Base-by-base conservation (phyloP, 2,113 vertebrate species). In the Larimichthys crocea region DNA sequence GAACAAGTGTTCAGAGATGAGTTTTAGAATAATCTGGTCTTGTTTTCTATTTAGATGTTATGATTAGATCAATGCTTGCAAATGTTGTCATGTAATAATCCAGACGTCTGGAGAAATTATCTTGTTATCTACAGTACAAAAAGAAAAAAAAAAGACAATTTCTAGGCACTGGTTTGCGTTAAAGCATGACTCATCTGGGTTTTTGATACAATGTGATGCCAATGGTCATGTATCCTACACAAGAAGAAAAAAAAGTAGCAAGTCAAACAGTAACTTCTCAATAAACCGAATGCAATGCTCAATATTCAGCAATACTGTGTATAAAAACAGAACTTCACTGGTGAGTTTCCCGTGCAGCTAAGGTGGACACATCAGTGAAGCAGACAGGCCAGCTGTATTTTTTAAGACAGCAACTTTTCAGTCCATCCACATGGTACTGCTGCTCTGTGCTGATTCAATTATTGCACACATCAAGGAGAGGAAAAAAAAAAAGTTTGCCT, bases 241-340 rank as follows among this genome's bases (percentile, higher is more conserved):
- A 19, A 61, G 44, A 57, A 79, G 74, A 67, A 42, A 70, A 67
- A 42, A 79, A 70, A 70, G 76, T 84, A 91, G 69, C 85, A 92
- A 88, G 79, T 85, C 78, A 64, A 78, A 73, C 68, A 46, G 84
- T 67, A 86, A 85, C 80, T 74, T 84, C 81, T 86, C 87, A 64
- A 35, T 66, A 74, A 79, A 81, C 76, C 10, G 20, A 91, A 89
- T 92, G 92, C 92, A 92, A 88, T 1, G 86, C 83, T 89, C 78
- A 80, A 91, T 86, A 91, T 91, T 91, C 88, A 94, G 92, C 92
- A 94, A 94, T 93, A 93, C 91, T 88, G 85, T 92, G 90, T 92
- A 86, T 81, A 91, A 90, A 90, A 88, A 71, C 73, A 56, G 10
- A 62, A 57, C 57, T 85, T 85, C 76, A 69, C 68, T 46, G 56